These are phyloP conservation scores for Dryobota labecula DNA, from an alignment of 2,888 invertebrate genomes.

Conservation along the genomic window DNA sequence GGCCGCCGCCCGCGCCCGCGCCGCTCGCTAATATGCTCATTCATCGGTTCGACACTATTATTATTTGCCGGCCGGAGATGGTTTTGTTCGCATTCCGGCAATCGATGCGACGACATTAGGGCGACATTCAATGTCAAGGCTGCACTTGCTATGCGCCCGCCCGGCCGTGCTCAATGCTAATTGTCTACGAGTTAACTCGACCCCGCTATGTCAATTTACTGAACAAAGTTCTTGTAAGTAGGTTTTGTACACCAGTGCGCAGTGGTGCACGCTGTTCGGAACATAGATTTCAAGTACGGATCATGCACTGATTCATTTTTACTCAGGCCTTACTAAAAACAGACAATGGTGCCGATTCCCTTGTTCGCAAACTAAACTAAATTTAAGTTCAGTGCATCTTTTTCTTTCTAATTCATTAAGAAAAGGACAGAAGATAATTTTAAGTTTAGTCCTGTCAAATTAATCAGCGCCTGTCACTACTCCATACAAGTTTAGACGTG, in stretches of 20 bases:
- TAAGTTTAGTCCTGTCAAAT: too few relatives aligned
- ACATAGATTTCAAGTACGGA: constrained; percentile 1
- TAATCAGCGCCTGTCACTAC: too few relatives aligned
- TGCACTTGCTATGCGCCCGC: constrained; percentile 85
- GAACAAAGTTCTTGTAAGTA: constrained; percentile 57
- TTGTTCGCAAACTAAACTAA: too few relatives aligned
- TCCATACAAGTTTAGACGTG: too few relatives aligned
- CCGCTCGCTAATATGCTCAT: constrained; percentile 88
- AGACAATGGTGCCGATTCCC: too few relatives aligned
- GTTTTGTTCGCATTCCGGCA: constrained; percentile 86
- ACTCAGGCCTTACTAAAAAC: neutral
- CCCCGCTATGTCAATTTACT: constrained; percentile 75
- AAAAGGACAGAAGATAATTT: too few relatives aligned
- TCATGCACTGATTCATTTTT: constrained; percentile 7
- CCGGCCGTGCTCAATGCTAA: constrained; percentile 79
- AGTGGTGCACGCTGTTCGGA: constrained; percentile 11
- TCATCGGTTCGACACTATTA: constrained; percentile 88
- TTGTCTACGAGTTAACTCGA: constrained; percentile 76
- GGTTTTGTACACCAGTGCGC: constrained; percentile 58
- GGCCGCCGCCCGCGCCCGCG: constrained; percentile 76
- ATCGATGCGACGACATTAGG: constrained; percentile 87
- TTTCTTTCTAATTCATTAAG: too few relatives aligned
- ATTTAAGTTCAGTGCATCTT: too few relatives aligned
- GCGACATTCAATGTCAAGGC: constrained; percentile 89
- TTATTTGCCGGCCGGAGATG: constrained; percentile 85